A percentile compares a stretch with the other conserved stretches of the same genome.
phyloP scores from a whole-genome alignment of 2,797 vertebrate species.

The Paguma larvata region DNA sequence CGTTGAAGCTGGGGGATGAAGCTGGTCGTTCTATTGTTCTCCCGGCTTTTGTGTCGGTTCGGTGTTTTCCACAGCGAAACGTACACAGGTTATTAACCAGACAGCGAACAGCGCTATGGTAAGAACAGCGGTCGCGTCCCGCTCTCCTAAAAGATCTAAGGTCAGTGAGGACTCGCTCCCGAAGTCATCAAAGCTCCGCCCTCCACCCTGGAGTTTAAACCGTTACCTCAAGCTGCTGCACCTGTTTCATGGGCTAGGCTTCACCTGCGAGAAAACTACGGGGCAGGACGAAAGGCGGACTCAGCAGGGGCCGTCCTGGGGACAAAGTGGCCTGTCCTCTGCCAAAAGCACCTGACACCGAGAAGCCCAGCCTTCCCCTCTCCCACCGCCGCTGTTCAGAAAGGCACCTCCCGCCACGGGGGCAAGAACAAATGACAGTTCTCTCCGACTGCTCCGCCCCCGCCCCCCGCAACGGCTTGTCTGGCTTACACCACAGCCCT shows the following conservation, averaged over 20 bases:
- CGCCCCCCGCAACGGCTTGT: neutral
- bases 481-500: constrained; percentile 94
- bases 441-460: neutral
- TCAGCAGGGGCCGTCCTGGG: neutral
- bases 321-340: neutral
- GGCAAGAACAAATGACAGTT: neutral
- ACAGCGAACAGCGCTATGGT: neutral
- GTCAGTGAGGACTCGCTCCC: neutral
- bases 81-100: neutral
- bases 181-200: neutral
- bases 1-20: neutral
- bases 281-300: neutral
- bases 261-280: neutral
- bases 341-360: neutral
- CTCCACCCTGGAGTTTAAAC: neutral
- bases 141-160: neutral
- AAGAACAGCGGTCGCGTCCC: neutral
- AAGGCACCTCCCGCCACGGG: neutral
- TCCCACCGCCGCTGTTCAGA: neutral
- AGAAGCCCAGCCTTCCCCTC: neutral
- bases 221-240: neutral
- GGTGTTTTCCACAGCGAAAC: neutral
- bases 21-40: neutral
- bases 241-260: neutral
- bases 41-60: neutral